These are phyloP conservation scores for Tachystola acroxantha DNA, from an alignment of 2,888 invertebrate species.

Conservation along the genomic window DNA sequence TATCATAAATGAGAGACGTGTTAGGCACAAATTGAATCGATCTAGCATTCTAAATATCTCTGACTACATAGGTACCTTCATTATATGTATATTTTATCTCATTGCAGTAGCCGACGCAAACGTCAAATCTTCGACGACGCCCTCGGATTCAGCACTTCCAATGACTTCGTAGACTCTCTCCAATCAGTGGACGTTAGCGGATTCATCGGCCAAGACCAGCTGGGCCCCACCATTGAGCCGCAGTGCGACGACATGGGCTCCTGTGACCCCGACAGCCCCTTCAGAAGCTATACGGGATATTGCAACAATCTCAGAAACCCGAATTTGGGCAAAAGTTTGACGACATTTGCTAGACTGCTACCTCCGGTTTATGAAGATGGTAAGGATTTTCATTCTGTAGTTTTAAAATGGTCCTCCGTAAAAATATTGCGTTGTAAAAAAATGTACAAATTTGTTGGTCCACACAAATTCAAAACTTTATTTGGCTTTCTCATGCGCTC, in stretches of 20 bases:
- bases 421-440: no score
- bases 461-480: no score
- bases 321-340: constrained; percentile 88
- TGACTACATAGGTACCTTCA: no score
- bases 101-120: constrained; percentile 78
- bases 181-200: constrained; percentile 88
- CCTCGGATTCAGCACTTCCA: constrained; percentile 61
- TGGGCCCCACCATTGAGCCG: constrained; percentile 80
- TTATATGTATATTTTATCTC: constrained; percentile 1
- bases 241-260: constrained; percentile 84
- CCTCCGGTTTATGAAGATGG: constrained; percentile 94
- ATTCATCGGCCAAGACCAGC: constrained; percentile 80
- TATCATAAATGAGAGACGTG: no score
- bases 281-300: constrained; percentile 87
- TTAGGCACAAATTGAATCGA: no score
- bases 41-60: no score
- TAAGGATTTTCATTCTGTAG: constrained; percentile 49
- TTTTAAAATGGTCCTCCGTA: no score
- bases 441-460: no score
- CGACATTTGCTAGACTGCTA: constrained; percentile 89
- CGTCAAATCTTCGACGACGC: constrained; percentile 84
- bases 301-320: constrained; percentile 94
- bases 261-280: constrained; percentile 85
- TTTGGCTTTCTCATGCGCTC: no score
- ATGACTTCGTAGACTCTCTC: constrained; percentile 86